A percentile compares a stretch with the other conserved stretches of the same genome.
These are phyloP conservation scores for Corydoras sp. DNA, from an alignment of 2,113 vertebrate genomes.

Conservation along the genomic window DNA sequence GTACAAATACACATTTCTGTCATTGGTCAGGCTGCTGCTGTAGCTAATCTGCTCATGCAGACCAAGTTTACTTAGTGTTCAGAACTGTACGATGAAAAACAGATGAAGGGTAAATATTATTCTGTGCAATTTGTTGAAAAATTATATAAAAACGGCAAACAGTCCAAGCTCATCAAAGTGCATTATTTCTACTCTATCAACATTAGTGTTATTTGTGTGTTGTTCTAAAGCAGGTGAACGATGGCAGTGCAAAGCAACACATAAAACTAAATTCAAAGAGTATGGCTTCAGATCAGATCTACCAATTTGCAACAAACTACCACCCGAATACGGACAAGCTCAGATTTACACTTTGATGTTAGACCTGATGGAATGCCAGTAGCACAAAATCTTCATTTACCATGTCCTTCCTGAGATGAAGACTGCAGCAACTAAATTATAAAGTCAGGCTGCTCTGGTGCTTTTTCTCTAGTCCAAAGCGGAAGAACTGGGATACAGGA, in stretches of 20 bases:
- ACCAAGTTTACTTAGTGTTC: slow-evolving; percentile 9
- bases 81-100: not conserved
- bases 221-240: not conserved
- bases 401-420: slow-evolving; percentile 29
- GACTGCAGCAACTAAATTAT: slow-evolving; percentile 17
- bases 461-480: not conserved
- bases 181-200: not conserved
- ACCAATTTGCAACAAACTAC: not conserved
- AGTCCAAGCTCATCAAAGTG: not conserved
- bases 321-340: not conserved
- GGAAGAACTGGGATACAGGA: not conserved
- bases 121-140: not conserved
- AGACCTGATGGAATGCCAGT: slow-evolving; percentile 8
- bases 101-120: not conserved
- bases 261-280: not conserved
- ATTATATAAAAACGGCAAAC: not conserved
- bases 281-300: slow-evolving; percentile 9
- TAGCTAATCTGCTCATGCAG: not conserved
- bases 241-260: slow-evolving; percentile 26
- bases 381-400: slow-evolving; percentile 13
- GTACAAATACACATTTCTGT: too few species aligned
- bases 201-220: not conserved
- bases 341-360: not conserved
- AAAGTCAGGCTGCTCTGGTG: slow-evolving; percentile 3
- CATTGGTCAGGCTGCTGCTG: too few species aligned